Evolutionary conservation across 2,888 invertebrate genomes (phyloP).

Genomic region (Epistrophella euchroma): DNA sequence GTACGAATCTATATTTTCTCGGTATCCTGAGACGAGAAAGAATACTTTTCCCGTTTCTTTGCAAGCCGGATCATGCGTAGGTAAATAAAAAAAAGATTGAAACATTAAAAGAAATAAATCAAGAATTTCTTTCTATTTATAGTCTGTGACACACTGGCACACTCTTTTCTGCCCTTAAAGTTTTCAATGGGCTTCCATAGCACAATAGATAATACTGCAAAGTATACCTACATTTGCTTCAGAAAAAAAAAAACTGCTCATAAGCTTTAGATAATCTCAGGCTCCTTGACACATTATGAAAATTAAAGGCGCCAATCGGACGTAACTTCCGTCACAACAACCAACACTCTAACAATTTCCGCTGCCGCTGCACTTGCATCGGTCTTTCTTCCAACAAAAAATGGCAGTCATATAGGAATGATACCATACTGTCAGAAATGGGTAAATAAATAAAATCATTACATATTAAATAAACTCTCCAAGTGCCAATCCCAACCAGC

Average conservation of each 20-base stretch:
- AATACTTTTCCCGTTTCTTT: no score
- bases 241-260: background rate
- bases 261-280: background rate
- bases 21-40: no score
- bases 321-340: constrained; percentile 19
- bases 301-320: background rate
- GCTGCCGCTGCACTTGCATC: background rate
- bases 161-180: background rate
- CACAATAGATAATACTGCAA: background rate
- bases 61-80: no score
- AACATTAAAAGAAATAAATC: no score
- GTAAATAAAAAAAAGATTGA: no score
- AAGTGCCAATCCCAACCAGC: constrained; percentile 53
- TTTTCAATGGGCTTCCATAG: background rate
- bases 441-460: constrained; percentile 24
- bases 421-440: background rate
- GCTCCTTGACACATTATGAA: background rate
- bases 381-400: background rate
- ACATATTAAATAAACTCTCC: background rate
- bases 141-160: background rate
- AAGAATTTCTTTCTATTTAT: no score
- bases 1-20: no score
- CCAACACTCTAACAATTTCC: background rate
- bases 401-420: background rate
- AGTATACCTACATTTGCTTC: no score